A percentile compares a stretch with the other conserved stretches of the same genome.
These are phyloP conservation scores for Cecidostiba fungosa DNA, from an alignment of 2,888 invertebrate genomes.

Conservation along the genomic window DNA sequence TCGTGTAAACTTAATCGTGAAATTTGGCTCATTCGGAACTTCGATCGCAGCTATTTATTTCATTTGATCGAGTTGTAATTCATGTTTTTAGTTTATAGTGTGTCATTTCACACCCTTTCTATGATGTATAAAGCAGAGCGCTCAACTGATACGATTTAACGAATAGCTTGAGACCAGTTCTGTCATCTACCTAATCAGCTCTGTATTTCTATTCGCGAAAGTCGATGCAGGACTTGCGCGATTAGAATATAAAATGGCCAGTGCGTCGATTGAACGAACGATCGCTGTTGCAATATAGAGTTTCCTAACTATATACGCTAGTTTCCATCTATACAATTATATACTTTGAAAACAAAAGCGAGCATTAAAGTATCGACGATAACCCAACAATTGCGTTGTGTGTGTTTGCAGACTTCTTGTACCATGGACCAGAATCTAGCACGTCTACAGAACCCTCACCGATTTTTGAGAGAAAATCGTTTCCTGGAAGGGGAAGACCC, in stretches of 20 bases:
- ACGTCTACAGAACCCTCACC: constrained; percentile 81
- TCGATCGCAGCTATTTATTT: constrained; percentile 1
- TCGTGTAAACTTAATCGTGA: not conserved
- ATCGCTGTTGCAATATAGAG: constrained; percentile 17
- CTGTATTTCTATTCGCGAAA: not conserved
- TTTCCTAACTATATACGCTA: constrained; percentile 30
- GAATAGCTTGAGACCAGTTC: not conserved
- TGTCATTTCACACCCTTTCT: too few species aligned
- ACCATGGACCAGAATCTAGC: constrained; percentile 81
- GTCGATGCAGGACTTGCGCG: not conserved
- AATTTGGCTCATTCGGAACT: not conserved
- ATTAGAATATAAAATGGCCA: constrained; percentile 33
- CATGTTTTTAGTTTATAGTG: not conserved
- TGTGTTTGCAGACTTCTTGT: constrained; percentile 78
- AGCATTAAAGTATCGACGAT: too few species aligned
- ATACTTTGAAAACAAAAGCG: not conserved
- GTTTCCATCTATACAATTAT: not conserved
- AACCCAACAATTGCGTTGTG: not conserved
- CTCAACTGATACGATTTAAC: not conserved
- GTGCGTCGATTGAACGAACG: constrained; percentile 25
- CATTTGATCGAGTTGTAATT: not conserved
- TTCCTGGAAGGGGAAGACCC: constrained; percentile 80
- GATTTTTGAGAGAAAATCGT: constrained; percentile 81
- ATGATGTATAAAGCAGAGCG: not conserved
- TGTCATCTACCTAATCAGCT: not conserved